Evolutionary conservation across 64 coral and sea anemone genomes (phyloP), one percentile per base, ranked within the genome.

Genomic region (Catalaphyllia jardinei): DNA sequence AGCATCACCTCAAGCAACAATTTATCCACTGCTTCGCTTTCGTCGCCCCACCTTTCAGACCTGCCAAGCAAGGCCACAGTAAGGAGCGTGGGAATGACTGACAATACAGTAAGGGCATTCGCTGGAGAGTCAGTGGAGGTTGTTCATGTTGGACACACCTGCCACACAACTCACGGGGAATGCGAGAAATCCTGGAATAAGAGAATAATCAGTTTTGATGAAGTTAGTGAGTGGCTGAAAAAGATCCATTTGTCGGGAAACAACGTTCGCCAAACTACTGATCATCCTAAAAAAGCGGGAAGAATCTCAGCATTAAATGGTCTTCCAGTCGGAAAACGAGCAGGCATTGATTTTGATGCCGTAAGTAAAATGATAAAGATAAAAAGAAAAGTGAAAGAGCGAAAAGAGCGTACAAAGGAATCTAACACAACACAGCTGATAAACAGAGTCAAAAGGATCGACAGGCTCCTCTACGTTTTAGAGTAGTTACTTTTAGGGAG

Each of bases 201-300:
- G 4, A 76, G 49, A 42, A 76, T 76, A 19, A 49, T 49, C 33
- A 16, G 49, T 20, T 50, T 77, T 22, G 74, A 77, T 20, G 33
- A 77, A 22, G 35, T 77, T 22, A 77, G 74, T 50, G 22, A 77
- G 49, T 77, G 74, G 74, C 35, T 77, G 35, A 77, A 77, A 77
- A 50, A 24, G 18, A 20, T 50, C 24, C 11, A 29, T 27, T n/a
- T 27, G 10, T 69, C 24, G 1, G 22, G 2, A 10, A 69, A 69
- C 42, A 46, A 46, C 24, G 22, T 27, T 27, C n/a, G 7, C 2
- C 22, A 11, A 11, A 69, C 20, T 22, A 69, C 65, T 69, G 65
- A 69, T 11, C 10, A 3, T 11, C 24, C 20, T n/a, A 25, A 11
- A 24, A 11, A 69, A 25, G 11, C 8, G 65, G 11, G 54, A 57